These are phyloP conservation scores for Acipenser transmontanus DNA, from an alignment of 2,797 vertebrate genomes.

Conservation along the genomic window DNA sequence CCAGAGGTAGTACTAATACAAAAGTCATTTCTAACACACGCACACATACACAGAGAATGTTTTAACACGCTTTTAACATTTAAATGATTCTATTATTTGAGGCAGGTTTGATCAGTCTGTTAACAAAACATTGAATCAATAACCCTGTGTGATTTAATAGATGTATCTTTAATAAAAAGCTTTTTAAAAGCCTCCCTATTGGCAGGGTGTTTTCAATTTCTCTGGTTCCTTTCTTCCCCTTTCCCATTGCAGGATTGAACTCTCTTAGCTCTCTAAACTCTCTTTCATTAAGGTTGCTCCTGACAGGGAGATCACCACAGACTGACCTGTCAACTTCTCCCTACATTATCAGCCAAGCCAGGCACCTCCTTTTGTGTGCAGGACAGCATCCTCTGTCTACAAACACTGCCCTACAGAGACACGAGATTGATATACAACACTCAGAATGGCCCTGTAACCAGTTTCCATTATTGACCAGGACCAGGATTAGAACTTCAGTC, in stretches of 20 bases:
- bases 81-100: too few species aligned
- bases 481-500: conserved; percentile 53
- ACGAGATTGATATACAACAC: conserved; percentile 47
- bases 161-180: too few species aligned
- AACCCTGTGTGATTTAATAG: too few species aligned
- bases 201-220: too few species aligned
- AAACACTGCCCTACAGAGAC: conserved; percentile 37
- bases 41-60: too few species aligned
- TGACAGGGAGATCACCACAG: not conserved
- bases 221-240: not conserved
- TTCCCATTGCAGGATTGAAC: not conserved
- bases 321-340: not conserved
- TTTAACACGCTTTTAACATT: too few species aligned
- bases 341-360: not conserved
- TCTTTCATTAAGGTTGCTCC: not conserved
- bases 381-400: not conserved
- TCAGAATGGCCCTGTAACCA: conserved; percentile 37
- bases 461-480: conserved; percentile 46
- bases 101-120: too few species aligned
- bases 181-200: too few species aligned
- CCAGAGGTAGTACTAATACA: too few species aligned
- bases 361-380: not conserved
- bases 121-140: too few species aligned
- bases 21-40: too few species aligned
- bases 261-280: not conserved